Evolutionary conservation across 2,797 vertebrate species (phyloP), one percentile per base, ranked within the genome.

Genomic region (Chromobotia macracanthus): DNA sequence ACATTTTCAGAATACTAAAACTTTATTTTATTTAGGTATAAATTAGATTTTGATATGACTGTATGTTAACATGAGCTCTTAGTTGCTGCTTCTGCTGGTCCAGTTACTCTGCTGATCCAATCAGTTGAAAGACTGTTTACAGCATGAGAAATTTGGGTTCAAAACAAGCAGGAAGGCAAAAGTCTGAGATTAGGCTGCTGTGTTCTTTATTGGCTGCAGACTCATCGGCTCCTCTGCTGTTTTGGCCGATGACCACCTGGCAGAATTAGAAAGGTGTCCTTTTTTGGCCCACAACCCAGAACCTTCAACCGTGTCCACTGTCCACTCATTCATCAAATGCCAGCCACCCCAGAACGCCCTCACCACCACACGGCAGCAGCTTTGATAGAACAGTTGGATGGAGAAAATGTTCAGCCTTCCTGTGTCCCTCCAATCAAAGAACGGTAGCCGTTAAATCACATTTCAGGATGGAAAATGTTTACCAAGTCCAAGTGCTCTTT

Each of bases 221-320:
- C 94, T 94, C 84, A 75, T 13, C 66, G 93, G 92, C 93, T 94
- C 93, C 93, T 93, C 89, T 84, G 84, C 85, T 84, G 85, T 86
- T 88, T 92, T 94, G 94, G 94, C 93, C 77, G 61, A 0, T 7
- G 82, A 91, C 94, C 94, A 94, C 91, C 88, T 94, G 94, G 94
- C 94, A 94, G 85, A 87, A 88, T 91, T 93, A 94, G 89, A 94
- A 95, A 94, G 94, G 92, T 94, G 93, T 92, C 93, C 92, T 92
- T 90, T 90, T 90, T 90, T 92, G 92, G 90, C 92, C 87, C 86
- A 82, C 88, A 85, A 91, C 89, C 84, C 89, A 88, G 90, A 90
- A 89, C 91, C 88, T 81, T 88, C 31, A 92, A 92, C 91, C 90
- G 91, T 89, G 93, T 91, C 92, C 87, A 88, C 87, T 84, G 88